phyloP scores from a whole-genome alignment of 1,140 invertebrate species.

The Drosophila ogumai region DNA sequence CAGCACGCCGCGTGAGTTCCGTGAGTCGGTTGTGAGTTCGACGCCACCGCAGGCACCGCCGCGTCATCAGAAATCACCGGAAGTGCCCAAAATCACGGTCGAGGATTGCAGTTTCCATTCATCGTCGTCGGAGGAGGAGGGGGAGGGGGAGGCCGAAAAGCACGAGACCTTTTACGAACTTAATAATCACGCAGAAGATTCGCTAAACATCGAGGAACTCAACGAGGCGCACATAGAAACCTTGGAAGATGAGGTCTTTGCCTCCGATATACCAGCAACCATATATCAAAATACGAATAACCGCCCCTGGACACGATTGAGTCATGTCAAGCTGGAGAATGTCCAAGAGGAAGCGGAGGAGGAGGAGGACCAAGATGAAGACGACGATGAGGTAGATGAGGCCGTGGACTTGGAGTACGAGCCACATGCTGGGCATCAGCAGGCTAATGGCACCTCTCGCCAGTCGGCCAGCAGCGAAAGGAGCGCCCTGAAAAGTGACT shows the following conservation, averaged over 20 bases:
- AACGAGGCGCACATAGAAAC: constrained; percentile 66
- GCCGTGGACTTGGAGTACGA: constrained; percentile 56
- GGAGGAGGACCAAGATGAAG: constrained; percentile 45
- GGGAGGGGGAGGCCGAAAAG: background rate
- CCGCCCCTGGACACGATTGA: constrained; percentile 69
- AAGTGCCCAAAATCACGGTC: constrained; percentile 77
- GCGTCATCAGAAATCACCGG: constrained; percentile 48
- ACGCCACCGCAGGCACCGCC: constrained; percentile 51
- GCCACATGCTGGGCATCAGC: constrained; percentile 29
- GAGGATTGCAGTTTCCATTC: constrained; percentile 67
- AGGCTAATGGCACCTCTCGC: constrained; percentile 41
- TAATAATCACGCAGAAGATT: constrained; percentile 31
- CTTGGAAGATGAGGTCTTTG: constrained; percentile 68
- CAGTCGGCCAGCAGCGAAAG: constrained; percentile 70
- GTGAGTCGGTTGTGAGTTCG: constrained; percentile 63
- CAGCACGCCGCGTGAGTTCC: constrained; percentile 73
- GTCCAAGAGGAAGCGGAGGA: constrained; percentile 75
- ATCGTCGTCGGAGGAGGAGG: constrained; percentile 8
- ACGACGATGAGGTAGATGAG: constrained; percentile 56
- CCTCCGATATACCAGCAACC: constrained; percentile 69
- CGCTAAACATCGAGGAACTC: constrained; percentile 63
- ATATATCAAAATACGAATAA: constrained; percentile 62
- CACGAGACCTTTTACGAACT: constrained; percentile 64
- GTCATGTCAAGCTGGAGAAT: constrained; percentile 76
- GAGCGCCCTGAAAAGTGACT: constrained; percentile 75